Evolutionary conservation across 1,140 invertebrate species (phyloP), one percentile per base, ranked within the genome.

Genomic region (Nebria ingens): DNA sequence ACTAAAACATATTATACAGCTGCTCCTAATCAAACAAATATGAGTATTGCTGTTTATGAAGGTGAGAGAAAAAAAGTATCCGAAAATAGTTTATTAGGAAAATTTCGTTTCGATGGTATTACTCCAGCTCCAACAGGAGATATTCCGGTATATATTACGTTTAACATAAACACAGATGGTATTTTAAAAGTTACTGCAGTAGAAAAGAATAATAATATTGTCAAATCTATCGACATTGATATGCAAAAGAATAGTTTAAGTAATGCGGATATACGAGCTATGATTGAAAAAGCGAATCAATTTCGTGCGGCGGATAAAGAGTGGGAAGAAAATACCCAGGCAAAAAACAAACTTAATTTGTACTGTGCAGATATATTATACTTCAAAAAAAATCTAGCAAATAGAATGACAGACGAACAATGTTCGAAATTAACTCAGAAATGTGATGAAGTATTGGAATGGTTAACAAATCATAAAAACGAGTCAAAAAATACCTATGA

Each of bases 41-140:
- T 87, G 29, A 75, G 78, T 15, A 83, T 87, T 21, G 80, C 86
- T 71, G 82, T 90, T 9, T 90, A 78, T 66, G 86, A 91, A 73
- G 88, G 87, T 15, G 87, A 90, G 68, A 67, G 86, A 62, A 80
- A 84, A 0, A 85, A 88, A 82, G 88, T 86, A 0, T 85, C 79
- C 57, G 85, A 90, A 61, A 89, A 89, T 66, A 87, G 91, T 62
- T 65, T 86, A 6, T 73, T 91, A 0, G 89, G 88, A 19, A 85
- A 80, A 59, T 91, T 91, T 61, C 83, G 89, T 58, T 61, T 76
- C 2, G 66, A 64, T 21, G 73, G 73, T 2, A 76, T 76, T 19
- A 68, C 72, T 13, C 76, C 77, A 2, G 76, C 77, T 6, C 76
- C 76, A 0, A 67, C 74, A 19, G 77, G 77, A 19, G 69, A 78